Conservation (phyloP, 1,140 invertebrate genomes). For the Bombus confusus region DNA sequence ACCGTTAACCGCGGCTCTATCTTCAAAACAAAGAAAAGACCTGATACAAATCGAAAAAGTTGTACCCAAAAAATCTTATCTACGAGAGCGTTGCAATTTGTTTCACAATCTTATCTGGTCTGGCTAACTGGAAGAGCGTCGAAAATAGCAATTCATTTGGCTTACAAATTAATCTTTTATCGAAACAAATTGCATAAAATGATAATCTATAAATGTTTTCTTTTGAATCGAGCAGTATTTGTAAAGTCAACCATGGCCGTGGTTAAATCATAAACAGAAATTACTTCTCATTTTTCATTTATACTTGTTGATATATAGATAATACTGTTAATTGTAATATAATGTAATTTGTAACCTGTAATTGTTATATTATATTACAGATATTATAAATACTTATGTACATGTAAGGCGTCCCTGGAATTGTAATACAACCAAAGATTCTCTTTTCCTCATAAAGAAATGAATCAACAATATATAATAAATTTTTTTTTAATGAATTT, state of each 20-base stretch:
- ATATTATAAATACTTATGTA: neutral
- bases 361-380: no score
- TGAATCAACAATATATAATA: no score
- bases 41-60: neutral
- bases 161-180: neutral
- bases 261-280: neutral
- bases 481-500: no score
- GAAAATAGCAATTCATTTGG: neutral
- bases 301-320: no score
- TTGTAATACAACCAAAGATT: no score
- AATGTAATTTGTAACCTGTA: no score
- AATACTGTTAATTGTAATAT: no score
- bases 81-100: neutral
- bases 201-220: neutral
- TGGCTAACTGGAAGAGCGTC: neutral
- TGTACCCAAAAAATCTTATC: neutral
- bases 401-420: no score
- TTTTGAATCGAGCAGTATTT: neutral
- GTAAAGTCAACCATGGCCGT: neutral
- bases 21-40: neutral
- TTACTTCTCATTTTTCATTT: neutral
- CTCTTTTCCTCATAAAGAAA: no score
- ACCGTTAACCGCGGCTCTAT: conserved; percentile 25
- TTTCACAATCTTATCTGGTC: neutral
- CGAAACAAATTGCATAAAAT: neutral